Conservation (phyloP, 2,797 vertebrate species). For the Syndactyla subalaris region DNA sequence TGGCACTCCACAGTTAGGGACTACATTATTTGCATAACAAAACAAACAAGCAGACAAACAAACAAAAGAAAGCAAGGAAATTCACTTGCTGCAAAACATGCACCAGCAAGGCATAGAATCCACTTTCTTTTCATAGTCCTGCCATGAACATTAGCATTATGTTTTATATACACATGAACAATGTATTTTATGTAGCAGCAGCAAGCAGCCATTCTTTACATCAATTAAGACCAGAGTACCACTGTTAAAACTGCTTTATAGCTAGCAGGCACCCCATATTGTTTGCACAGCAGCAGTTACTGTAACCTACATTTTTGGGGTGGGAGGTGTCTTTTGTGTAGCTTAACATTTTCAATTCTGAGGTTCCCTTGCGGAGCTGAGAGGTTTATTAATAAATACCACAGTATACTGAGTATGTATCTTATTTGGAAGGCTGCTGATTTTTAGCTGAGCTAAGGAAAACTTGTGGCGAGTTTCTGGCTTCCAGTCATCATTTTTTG, state of each 20-base stretch:
- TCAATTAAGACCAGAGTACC: neutral
- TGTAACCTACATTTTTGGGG: neutral
- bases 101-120: neutral
- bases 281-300: neutral
- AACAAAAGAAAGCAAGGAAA: neutral
- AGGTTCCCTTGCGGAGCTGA: neutral
- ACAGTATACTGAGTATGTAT: accelerated
- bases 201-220: neutral
- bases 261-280: neutral
- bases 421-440: neutral
- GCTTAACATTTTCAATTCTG: neutral
- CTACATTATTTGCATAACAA: neutral
- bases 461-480: neutral
- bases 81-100: neutral
- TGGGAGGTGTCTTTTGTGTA: neutral
- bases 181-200: neutral
- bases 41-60: neutral
- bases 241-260: neutral
- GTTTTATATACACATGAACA: neutral
- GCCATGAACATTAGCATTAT: neutral
- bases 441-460: neutral
- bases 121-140: neutral
- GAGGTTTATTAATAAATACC: neutral
- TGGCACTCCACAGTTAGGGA: neutral
- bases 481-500: neutral